Conservation (phyloP, 2,888 invertebrate species). For the Osmoderma eremita region DNA sequence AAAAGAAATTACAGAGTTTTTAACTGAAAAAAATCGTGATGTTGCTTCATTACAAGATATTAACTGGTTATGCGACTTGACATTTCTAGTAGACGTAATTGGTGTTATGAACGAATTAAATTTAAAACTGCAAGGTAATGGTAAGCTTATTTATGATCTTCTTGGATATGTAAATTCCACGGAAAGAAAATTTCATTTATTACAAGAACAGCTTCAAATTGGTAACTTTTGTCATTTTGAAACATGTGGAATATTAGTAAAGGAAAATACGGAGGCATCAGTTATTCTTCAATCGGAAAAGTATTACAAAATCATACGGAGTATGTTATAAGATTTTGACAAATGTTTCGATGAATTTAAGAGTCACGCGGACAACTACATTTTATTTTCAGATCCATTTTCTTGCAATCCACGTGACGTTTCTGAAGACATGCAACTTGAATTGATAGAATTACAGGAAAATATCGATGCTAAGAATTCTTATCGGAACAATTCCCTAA, state of each 20-base stretch:
- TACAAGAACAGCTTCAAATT: constrained; percentile 24
- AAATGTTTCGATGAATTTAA: constrained; percentile 17
- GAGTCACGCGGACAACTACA: neutral
- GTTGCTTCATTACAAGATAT: neutral
- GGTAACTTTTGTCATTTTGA: constrained; percentile 15
- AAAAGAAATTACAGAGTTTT: neutral
- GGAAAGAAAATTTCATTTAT: constrained; percentile 12
- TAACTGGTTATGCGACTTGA: neutral
- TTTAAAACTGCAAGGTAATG: constrained; percentile 5
- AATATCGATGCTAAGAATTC: no score
- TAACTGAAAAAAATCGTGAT: neutral
- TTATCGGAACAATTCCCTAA: no score
- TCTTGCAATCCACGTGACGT: constrained; percentile 21
- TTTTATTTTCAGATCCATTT: constrained; percentile 27
- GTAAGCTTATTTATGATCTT: neutral
- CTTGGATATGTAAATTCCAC: neutral
- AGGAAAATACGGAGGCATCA: neutral
- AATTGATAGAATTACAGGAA: neutral
- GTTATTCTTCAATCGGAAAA: constrained; percentile 24
- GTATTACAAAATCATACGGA: no score
- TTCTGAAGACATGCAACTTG: neutral
- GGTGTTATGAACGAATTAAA: constrained; percentile 23
- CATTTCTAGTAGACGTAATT: neutral
- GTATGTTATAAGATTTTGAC: no score
- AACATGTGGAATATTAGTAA: neutral